phyloP scores from a whole-genome alignment of 2,888 invertebrate genomes.

The Coenonympha glycerion region DNA sequence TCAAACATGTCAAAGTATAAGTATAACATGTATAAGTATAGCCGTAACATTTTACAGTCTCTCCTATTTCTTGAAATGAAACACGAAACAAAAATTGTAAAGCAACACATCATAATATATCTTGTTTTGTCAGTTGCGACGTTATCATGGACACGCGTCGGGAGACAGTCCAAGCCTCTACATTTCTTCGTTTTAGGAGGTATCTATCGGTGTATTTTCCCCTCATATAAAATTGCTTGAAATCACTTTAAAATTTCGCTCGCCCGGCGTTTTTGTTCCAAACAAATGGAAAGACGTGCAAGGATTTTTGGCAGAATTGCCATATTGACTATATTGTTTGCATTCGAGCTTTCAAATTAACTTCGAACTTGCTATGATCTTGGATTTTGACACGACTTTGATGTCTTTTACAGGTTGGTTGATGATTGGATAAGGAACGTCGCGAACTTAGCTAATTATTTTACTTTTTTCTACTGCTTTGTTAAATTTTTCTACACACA shows the following conservation, averaged over 20 bases:
- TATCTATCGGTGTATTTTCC: slow-evolving; percentile 12
- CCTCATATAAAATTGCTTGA: slow-evolving; percentile 20
- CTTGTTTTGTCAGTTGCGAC: slow-evolving; percentile 15
- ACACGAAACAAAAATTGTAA: background rate
- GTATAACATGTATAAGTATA: too few species aligned
- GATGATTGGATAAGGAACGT: too few species aligned
- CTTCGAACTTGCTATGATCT: too few species aligned
- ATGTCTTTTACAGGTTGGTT: too few species aligned
- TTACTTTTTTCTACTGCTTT: too few species aligned
- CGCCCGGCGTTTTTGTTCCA: slow-evolving; percentile 17
- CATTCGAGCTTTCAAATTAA: background rate
- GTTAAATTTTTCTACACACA: too few species aligned
- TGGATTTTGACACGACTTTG: too few species aligned
- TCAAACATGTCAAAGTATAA: too few species aligned
- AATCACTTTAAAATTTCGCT: slow-evolving; percentile 21
- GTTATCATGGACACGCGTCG: slow-evolving; percentile 26
- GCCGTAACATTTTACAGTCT: too few species aligned
- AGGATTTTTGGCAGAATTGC: slow-evolving; percentile 1
- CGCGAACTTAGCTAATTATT: too few species aligned
- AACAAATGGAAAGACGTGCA: slow-evolving; percentile 4
- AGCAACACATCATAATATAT: background rate
- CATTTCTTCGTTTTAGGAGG: slow-evolving; percentile 22
- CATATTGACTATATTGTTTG: background rate
- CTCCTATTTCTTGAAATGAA: background rate
- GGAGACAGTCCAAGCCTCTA: slow-evolving; percentile 26